Base-by-base conservation (phyloP, 1,140 invertebrate species). In the Temnothorax longispinosus region DNA sequence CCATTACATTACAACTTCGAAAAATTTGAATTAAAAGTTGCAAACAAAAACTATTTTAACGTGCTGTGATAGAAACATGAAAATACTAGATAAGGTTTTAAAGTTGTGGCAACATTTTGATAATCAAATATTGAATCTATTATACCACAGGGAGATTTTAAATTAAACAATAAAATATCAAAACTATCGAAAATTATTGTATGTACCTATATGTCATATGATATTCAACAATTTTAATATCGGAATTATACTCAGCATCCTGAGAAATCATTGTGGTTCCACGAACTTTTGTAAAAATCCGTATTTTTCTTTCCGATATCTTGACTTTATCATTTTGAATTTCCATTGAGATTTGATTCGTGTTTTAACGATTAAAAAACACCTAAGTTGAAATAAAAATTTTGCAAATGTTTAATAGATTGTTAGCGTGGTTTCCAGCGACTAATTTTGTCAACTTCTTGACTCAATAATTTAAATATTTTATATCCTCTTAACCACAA, bases 81-180 rank as follows among this genome's bases (percentile, higher is more conserved):
- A 27, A 0, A 27, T 27, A 27, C 27, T 27, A 27, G 27, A 27
- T 27, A 27, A 27, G 27, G 0, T 27, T 27, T 27, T 27, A 50
- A 71, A 7, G 2, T 32, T 27, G 27, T 50, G 15, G 6, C 50
- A 15, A 47, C 1, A 67, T 21, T 44, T 21, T 41, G 0, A 11
- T 67, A 0, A 67, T 65, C 64, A 27, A 65, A 65, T 65, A 41
- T 41, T 65, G 15, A 41, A 44, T 69, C 13, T 69, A 27, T 69
- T 69, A 69, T 4, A 67, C 11, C 8, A 1, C 3, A 32, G 13
- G 3, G 50, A 71, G 6, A 21, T 2, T 21, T 3, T 47, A 27
- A 58, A 35, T 35, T 64, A 18, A 62, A 62, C 13, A 50, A 71
- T 32, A 50, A 47, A 41, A 11, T 0, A 65, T 44, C 54, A 56